These are phyloP conservation scores for Cephus cinctus DNA, from an alignment of 1,140 invertebrate genomes.

Conservation along the genomic window DNA sequence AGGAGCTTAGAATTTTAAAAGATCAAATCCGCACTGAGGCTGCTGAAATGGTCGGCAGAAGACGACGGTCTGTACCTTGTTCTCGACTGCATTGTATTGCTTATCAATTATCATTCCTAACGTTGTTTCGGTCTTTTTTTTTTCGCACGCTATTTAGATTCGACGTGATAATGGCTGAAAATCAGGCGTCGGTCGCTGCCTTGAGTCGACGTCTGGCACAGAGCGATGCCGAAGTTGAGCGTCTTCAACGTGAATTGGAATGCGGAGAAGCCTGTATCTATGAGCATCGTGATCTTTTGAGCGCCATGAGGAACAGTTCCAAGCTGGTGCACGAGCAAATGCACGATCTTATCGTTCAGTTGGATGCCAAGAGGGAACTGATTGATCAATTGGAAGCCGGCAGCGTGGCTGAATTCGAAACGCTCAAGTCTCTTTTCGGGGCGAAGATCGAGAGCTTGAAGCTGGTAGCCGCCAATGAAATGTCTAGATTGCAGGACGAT, in stretches of 20 bases:
- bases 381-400: conserved; percentile 38
- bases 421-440: conserved; percentile 32
- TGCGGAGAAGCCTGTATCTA: conserved; percentile 29
- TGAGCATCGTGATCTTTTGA: conserved; percentile 39
- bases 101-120: background rate
- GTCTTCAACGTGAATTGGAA: conserved; percentile 41
- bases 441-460: conserved; percentile 39
- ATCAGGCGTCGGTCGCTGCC: conserved; percentile 46
- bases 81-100: conserved; percentile 3
- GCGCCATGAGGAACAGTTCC: conserved; percentile 36
- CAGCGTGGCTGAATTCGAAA: conserved; percentile 38
- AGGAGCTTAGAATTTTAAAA: conserved; percentile 44
- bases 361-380: conserved; percentile 33
- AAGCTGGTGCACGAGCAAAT: conserved; percentile 41
- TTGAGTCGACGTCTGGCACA: conserved; percentile 39
- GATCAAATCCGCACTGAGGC: conserved; percentile 48
- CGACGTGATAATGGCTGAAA: conserved; percentile 48
- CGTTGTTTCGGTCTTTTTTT: background rate
- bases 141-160: conserved; percentile 29
- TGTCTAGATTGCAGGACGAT: conserved; percentile 32
- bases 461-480: conserved; percentile 28
- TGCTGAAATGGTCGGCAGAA: conserved; percentile 47
- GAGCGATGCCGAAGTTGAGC: conserved; percentile 44
- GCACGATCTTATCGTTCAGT: conserved; percentile 31
- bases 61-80: conserved; percentile 26